phyloP scores from a whole-genome alignment of 2,888 invertebrate genomes.

The Heteromyza rotundicornis region DNA sequence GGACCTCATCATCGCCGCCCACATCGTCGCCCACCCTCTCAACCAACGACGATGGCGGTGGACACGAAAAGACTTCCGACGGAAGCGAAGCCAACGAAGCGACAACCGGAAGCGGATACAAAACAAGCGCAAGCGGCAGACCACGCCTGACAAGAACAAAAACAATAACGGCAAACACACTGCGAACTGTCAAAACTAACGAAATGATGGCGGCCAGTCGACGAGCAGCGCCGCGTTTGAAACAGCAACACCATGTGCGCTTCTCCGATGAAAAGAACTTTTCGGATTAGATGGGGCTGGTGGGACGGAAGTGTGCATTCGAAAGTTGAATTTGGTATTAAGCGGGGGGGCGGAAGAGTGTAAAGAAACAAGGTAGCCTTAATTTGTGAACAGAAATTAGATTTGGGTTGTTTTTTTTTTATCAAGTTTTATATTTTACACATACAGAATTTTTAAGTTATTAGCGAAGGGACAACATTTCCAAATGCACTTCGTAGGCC shows the following conservation, averaged over 20 bases:
- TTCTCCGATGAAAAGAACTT: conserved; percentile 58
- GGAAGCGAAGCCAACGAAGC: conserved; percentile 31
- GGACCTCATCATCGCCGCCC: conserved; percentile 38
- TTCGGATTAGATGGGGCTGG: conserved; percentile 45
- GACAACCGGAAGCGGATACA: conserved; percentile 31
- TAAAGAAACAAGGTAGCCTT: no score
- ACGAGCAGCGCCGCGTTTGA: conserved; percentile 35
- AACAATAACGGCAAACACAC: conserved; percentile 19
- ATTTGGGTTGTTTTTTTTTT: no score
- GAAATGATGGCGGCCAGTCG: conserved; percentile 20
- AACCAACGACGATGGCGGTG: conserved; percentile 1
- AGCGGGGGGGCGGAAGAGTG: background rate
- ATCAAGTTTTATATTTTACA: no score
- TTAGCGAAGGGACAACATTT: no score
- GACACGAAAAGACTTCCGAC: conserved; percentile 37
- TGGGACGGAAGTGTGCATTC: background rate
- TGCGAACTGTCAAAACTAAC: no score
- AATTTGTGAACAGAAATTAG: no score
- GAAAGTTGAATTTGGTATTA: no score
- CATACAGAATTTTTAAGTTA: no score
- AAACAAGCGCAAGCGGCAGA: background rate
- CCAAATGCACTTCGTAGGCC: no score
- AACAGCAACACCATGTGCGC: conserved; percentile 57
- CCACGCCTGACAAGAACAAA: background rate
- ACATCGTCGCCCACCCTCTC: conserved; percentile 27